phyloP scores from a whole-genome alignment of 2,797 vertebrate genomes.

The Aythya fuligula region DNA sequence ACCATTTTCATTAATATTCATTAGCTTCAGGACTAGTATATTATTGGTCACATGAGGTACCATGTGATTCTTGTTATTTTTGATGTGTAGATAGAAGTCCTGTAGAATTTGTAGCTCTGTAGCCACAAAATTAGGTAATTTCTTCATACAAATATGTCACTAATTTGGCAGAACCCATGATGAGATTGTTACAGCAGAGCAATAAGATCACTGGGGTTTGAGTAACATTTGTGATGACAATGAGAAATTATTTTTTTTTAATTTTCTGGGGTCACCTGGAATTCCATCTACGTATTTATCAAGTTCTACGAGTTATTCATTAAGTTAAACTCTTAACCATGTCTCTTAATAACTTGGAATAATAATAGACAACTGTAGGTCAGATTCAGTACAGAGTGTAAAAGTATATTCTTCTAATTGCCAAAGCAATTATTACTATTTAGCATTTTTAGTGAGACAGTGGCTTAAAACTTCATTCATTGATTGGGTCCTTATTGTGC shows the following conservation, averaged over 20 bases:
- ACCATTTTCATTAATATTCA: not conserved
- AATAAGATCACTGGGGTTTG: rapidly evolving
- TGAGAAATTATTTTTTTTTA: not conserved
- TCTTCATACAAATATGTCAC: not conserved
- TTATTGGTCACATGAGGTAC: not conserved
- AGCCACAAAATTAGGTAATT: not conserved
- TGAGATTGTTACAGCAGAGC: not conserved
- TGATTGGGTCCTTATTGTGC: not conserved
- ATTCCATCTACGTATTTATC: not conserved
- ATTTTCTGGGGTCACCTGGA: not conserved
- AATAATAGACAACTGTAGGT: not conserved
- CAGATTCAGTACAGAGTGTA: not conserved
- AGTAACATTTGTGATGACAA: not conserved
- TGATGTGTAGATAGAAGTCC: not conserved
- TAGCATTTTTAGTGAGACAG: not conserved
- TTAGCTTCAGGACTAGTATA: not conserved
- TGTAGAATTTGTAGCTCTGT: not conserved
- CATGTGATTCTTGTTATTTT: not conserved
- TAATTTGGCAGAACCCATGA: not conserved
- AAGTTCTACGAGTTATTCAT: not conserved
- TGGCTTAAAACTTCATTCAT: not conserved
- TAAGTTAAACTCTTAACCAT: not conserved
- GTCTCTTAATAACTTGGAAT: not conserved
- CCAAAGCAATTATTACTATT: not conserved
- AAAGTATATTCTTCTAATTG: not conserved